Conservation (phyloP, 2,888 invertebrate species). For the Thymelicus lineola region DNA sequence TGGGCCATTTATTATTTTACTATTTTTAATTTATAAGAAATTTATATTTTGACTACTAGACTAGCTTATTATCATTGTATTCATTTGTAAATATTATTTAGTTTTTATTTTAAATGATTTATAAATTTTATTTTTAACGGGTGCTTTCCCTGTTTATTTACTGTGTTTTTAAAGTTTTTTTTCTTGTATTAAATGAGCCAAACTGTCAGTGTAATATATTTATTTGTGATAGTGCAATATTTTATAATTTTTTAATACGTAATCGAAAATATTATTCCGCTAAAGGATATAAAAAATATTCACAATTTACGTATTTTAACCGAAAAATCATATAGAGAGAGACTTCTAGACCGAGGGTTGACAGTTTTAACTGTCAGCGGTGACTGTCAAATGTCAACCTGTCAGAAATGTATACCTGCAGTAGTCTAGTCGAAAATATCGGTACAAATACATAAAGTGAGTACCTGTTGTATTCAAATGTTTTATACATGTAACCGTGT, state of each 20-base stretch:
- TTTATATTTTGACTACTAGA: slow-evolving; percentile 16
- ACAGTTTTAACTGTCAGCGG: not conserved
- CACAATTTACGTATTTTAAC: not conserved
- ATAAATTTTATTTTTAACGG: not conserved
- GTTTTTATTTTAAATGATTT: slow-evolving; percentile 17
- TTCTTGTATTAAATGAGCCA: not conserved
- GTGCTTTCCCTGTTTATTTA: slow-evolving; percentile 20
- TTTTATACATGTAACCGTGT: not conserved
- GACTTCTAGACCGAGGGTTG: not conserved
- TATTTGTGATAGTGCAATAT: not conserved
- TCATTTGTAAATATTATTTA: slow-evolving; percentile 33
- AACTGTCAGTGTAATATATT: not conserved
- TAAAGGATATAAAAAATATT: not conserved
- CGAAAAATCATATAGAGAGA: not conserved
- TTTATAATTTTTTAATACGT: slow-evolving; percentile 2
- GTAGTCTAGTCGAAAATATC: too few relatives aligned
- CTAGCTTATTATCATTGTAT: slow-evolving; percentile 5
- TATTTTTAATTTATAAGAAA: slow-evolving; percentile 19
- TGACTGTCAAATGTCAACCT: not conserved
- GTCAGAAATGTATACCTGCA: not conserved
- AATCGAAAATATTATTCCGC: not conserved
- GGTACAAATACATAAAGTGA: not conserved
- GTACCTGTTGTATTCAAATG: not conserved
- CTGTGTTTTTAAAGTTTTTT: not conserved
- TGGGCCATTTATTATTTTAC: slow-evolving; percentile 4